Evolutionary conservation across 2,888 invertebrate species (phyloP), one percentile per base, ranked within the genome.

Genomic region (Keiferia lycopersicella): DNA sequence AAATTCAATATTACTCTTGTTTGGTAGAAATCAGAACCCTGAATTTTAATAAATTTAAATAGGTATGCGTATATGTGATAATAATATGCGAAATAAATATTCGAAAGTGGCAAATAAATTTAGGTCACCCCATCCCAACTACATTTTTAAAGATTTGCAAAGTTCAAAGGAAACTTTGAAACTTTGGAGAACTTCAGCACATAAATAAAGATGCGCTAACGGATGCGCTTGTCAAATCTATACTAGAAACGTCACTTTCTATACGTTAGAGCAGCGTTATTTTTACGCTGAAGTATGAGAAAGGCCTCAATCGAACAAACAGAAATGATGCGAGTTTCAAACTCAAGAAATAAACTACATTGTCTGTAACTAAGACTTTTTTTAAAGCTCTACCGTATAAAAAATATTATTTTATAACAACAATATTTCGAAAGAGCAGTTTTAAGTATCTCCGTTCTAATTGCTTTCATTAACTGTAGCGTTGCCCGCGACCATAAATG

Each of bases 401-500:
- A 22, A 11, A 22, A 22, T 22, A 53, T 53, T 22, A 22, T 22
- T 26, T 53, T 22, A 26, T 53, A 53, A 14, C n/a, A 26, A 34
- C 3, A 56, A 16, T 59, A 41, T 41, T 62, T 53, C 34, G 8
- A 61, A 50, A 70, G 69, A 72, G 34, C 18, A 16, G 45, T 50
- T 34, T 61, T 53, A 62, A 39, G 62, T 7, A 22, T 38, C 53
- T 39, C 34, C 39, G 39, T 48, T 30, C 20, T 62, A 62, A 62
- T 62, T 62, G 62, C 53, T 62, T 62, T 22, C 62, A 62, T 62
- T 53, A 61, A 53, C 62, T 56, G 34, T 51, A 53, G 39, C 53
- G 12, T 73, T 74, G 76, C 74, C 75, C 69, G 71, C 67, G 66
- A 67, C 71, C 72, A 71, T 78, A 75, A 79, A 73, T 75, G 72